Evolutionary conservation across 2,113 vertebrate genomes (phyloP), one percentile per base, ranked within the genome.

Genomic region (Phrynocephalus versicolor): DNA sequence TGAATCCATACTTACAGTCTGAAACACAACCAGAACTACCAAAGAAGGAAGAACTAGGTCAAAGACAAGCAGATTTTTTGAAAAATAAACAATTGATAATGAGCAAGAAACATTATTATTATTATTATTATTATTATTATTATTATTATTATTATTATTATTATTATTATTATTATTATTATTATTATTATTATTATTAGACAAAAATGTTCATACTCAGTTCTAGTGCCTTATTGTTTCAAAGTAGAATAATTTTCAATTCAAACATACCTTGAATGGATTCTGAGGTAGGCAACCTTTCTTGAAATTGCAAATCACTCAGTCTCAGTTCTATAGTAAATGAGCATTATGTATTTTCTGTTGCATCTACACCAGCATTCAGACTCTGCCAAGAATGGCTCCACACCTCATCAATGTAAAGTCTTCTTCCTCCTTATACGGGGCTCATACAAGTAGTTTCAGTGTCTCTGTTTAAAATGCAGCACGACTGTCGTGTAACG

Each of bases 71-170:
- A 30, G 23, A 55, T n/a, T 60, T 65, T n/a, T n/a, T n/a, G n/a
- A n/a, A n/a, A n/a, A n/a, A 64, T 88, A 58, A 33, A 85, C 86
- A 73, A 74, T 4, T 80, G 86, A 3, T 51, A 64, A 64, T 13
- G 13, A 30, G 62, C 13, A 15, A 79, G 69, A 90, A 81, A 27
- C 2, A 0, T 73, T 18, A 64, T 3, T 82, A 18, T 30, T 85
- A n/a, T 62, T 89, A 5, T 62, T 62, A 62, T 62, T 62, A 15
- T 7, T n/a, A n/a, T n/a, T n/a, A n/a, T n/a, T n/a, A n/a, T n/a
- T n/a, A n/a, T n/a, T n/a, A 64, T 64, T 85, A 82, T 80, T 70
- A 73, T 19, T 39, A 72, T 87, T 88, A 91, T n/a, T n/a, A n/a
- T n/a, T n/a, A n/a, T n/a, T n/a, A n/a, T n/a, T n/a, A n/a, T 62